These are phyloP conservation scores for Amblyjoppa proteus DNA, from an alignment of 2,888 invertebrate species.

Conservation along the genomic window DNA sequence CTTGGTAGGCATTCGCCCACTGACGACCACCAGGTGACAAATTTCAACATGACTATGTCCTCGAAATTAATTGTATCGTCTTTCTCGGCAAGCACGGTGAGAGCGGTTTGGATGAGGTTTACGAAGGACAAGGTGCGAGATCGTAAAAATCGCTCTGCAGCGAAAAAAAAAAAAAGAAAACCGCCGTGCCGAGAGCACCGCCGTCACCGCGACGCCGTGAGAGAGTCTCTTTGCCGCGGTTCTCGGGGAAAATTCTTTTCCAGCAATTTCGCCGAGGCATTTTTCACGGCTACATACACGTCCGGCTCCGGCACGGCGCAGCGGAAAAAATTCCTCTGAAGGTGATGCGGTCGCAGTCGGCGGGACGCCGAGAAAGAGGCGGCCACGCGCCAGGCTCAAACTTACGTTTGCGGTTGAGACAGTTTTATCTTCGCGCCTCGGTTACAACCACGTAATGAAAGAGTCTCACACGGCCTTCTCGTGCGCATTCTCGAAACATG, in stretches of 20 bases:
- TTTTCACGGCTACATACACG: constrained; percentile 5
- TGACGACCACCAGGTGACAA: no score
- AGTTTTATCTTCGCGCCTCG: constrained; percentile 3
- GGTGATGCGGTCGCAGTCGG: constrained; percentile 9
- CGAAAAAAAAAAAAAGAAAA: not conserved
- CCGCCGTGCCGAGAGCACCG: not conserved
- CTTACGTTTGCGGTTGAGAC: constrained; percentile 7
- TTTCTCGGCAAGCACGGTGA: no score
- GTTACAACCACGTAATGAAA: not conserved
- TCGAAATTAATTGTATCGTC: no score
- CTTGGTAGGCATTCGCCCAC: no score
- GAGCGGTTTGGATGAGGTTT: not conserved
- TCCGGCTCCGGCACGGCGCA: not conserved
- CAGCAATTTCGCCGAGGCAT: constrained; percentile 37
- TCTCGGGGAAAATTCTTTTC: constrained; percentile 39
- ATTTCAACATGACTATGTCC: no score
- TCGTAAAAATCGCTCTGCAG: constrained; percentile 18
- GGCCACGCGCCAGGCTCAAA: not conserved
- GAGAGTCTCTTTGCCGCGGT: constrained; percentile 21
- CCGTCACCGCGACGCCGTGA: constrained; percentile 15
- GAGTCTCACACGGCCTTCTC: not conserved
- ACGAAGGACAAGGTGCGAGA: not conserved
- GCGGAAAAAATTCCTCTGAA: constrained; percentile 12
- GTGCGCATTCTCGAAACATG: not conserved
- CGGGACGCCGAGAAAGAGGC: not conserved